Percentiles rank a stretch among this genome's conserved stretches.
These are phyloP conservation scores for Xerus rutilus DNA, from an alignment of 2,797 vertebrate genomes.

Conservation along the genomic window DNA sequence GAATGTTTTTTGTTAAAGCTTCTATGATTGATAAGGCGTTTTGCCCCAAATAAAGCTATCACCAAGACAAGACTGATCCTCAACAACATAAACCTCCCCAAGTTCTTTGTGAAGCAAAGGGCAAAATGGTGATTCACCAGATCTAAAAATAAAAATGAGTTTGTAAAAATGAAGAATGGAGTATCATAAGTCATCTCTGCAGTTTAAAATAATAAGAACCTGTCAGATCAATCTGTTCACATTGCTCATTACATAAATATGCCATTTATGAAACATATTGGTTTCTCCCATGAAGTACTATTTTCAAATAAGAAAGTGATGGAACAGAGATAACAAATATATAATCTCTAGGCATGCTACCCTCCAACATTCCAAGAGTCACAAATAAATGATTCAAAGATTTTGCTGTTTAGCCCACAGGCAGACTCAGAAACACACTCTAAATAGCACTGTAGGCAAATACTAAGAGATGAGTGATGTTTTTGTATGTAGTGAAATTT, in stretches of 20 bases:
- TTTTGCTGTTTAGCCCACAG: not conserved
- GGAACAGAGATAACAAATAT: not conserved
- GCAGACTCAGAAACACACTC: not conserved
- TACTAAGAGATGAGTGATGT: not conserved
- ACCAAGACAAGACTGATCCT: not conserved
- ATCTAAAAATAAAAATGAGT: conserved; percentile 68
- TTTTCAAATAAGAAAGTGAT: not conserved
- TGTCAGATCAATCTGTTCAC: not conserved
- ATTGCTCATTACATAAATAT: not conserved
- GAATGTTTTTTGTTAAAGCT: conserved; percentile 4
- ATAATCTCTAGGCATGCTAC: not conserved
- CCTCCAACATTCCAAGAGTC: not conserved
- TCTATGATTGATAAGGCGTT: not conserved
- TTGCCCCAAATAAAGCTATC: conserved; percentile 45
- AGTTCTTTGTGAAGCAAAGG: conserved; percentile 48
- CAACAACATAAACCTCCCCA: conserved; percentile 53
- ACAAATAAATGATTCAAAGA: conserved; percentile 14
- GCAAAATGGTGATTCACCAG: conserved; percentile 54
- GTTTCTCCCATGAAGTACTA: not conserved
- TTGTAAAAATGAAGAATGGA: conserved; percentile 38
- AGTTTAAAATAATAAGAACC: conserved; percentile 41
- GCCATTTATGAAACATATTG: not conserved
- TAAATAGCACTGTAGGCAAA: not conserved
- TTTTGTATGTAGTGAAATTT: not conserved
- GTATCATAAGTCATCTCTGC: conserved; percentile 12